Evolutionary conservation across 2,888 invertebrate species (phyloP), one percentile per base, ranked within the genome.

Genomic region (Papilio protenor): DNA sequence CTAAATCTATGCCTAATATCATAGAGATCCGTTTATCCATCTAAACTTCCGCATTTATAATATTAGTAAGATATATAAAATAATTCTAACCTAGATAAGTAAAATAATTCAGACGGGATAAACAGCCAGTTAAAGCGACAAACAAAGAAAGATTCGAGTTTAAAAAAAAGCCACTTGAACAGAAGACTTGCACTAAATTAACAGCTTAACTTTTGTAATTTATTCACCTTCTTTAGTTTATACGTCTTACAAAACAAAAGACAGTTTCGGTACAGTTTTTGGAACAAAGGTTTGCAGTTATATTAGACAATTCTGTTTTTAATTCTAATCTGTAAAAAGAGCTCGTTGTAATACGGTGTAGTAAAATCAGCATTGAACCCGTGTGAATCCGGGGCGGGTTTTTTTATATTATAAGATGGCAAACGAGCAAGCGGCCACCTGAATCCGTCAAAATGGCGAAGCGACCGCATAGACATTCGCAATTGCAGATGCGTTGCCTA

Each of bases 201-300:
- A 40, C 45, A 45, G 45, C 21, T 21, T 21, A 69, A 69, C 45
- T 69, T 69, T 45, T 1, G n/a, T 69, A 69, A 45, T 69, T 69
- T 45, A 45, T 69, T 69, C 40, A 40, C 33, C 40, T 61, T 61
- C 59, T 61, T 64, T 64, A 64, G 64, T 64, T 40, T 64, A 40
- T 64, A 40, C n/a, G 64, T 64, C 40, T 40, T 40, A 40, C 18
- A 40, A 64, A 40, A 64, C 18, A 61, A 61, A 61, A n/a, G 10
- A 64, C 33, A 64, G 33, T 40, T 64, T 64, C 40, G 18, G 14
- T 64, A 64, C 64, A 61, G 61, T n/a, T 40, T 33, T 27, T 27
- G 59, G 5, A 40, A 64, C 23, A 18, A 33, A 64, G 33, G 10
- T 3, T 40, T 4, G 12, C 23, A 59, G 10, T 59, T 16, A 5